Conservation (phyloP, 64 coral and sea anemone species). For the Montipora cactus region DNA sequence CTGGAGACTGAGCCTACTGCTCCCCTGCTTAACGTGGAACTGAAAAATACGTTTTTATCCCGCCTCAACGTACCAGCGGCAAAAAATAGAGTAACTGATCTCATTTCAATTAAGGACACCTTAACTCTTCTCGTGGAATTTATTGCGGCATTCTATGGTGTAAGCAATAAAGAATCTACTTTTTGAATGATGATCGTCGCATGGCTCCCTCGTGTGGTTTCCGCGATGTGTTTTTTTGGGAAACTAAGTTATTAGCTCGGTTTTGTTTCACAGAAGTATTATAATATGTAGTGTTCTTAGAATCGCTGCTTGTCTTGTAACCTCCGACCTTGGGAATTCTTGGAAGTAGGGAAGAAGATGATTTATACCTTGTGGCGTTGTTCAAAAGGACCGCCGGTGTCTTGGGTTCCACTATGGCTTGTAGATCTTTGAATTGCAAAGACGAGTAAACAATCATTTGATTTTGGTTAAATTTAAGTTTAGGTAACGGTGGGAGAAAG, state of each 20-base stretch:
- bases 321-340: background rate
- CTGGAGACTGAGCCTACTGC: too few relatives aligned
- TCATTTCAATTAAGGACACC: too few relatives aligned
- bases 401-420: slow-evolving; percentile 82
- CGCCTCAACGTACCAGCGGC: background rate
- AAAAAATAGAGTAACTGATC: too few relatives aligned
- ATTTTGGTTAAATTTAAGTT: slow-evolving; percentile 87
- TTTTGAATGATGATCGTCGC: background rate
- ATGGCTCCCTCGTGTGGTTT: slow-evolving; percentile 2
- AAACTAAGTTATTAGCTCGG: background rate
- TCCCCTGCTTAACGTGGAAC: too few relatives aligned
- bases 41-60: too few relatives aligned
- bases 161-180: background rate
- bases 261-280: background rate
- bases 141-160: background rate
- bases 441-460: slow-evolving; percentile 96
- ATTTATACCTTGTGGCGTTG: slow-evolving; percentile 39
- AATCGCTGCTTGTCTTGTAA: background rate
- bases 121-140: background rate
- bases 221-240: background rate
- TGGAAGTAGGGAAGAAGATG: slow-evolving; percentile 57
- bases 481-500: slow-evolving; percentile 74
- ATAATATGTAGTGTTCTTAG: slow-evolving; percentile 5
- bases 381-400: slow-evolving; percentile 69
- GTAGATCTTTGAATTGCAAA: slow-evolving; percentile 89